These are phyloP conservation scores for Megaceryle alcyon DNA, from an alignment of 2,797 vertebrate genomes.

Conservation along the genomic window DNA sequence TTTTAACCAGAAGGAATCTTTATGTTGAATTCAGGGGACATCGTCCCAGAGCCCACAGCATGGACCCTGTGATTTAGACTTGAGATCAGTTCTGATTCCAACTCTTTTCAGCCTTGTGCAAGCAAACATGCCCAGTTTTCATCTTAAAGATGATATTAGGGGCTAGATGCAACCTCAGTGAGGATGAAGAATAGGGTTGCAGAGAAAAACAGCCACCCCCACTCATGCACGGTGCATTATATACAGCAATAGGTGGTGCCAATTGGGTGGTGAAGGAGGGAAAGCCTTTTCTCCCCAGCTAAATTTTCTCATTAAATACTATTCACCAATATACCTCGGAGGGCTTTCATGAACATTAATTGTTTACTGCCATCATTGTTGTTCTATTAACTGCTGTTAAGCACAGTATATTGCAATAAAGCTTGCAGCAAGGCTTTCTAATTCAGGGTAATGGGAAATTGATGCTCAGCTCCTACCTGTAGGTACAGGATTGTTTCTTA, in stretches of 20 bases:
- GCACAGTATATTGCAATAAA: not conserved
- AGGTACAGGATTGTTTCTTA: not conserved
- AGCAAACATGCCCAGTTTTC: not conserved
- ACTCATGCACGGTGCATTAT: accelerated
- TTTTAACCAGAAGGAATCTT: not conserved
- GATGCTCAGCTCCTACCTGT: not conserved
- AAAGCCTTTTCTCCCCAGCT: not conserved
- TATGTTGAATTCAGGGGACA: not conserved
- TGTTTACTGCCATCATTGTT: not conserved
- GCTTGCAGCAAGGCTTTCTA: not conserved
- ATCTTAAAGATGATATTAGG: not conserved
- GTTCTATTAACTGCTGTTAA: not conserved
- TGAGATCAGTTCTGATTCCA: not conserved
- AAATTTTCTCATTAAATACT: not conserved
- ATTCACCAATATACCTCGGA: not conserved
- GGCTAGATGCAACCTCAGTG: not conserved
- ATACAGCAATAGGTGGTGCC: not conserved
- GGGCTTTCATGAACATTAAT: not conserved
- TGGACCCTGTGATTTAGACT: not conserved
- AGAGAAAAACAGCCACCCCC: not conserved
- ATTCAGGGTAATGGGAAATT: not conserved
- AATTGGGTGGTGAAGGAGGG: not conserved
- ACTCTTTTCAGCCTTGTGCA: not conserved
- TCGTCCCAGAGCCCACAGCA: not conserved
- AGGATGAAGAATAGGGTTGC: not conserved